Evolutionary conservation across 2,888 invertebrate species (phyloP), one percentile per base, ranked within the genome.

Genomic region (Microctonus brassicae): DNA sequence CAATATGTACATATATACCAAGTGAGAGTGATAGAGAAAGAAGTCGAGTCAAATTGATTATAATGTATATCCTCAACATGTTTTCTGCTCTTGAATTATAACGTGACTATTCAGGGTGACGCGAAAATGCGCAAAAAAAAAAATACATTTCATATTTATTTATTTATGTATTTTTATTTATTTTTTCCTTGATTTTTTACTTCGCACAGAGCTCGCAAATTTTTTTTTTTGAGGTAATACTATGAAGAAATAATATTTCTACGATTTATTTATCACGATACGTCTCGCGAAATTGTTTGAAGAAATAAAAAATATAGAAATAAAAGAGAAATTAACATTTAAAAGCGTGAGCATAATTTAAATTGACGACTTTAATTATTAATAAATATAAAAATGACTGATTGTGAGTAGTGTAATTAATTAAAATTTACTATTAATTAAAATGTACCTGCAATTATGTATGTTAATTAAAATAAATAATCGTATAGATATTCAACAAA

Each of bases 211-310:
- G 7, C 47, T 17, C 1, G 7, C 47, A 17, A 47, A 17, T 47
- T 47, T 7, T 47, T 47, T 7, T 47, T 47, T 17, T 17, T n/a
- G 17, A 71, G 76, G 76, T 73, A 78, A 75, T 75, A 76, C 79
- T 77, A 76, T 80, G 82, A 81, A 83, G 70, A 78, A 78, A 80
- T 78, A 73, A 75, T 78, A 73, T 39, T 39, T 39, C 6, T 11
- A 5, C 36, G n/a, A 13, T 3, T n/a, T 3, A n/a, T 39, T 39
- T 39, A 39, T 39, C n/a, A n/a, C n/a, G n/a, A n/a, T n/a, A n/a
- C n/a, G n/a, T n/a, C n/a, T n/a, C n/a, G n/a, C n/a, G n/a, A n/a
- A n/a, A n/a, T n/a, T n/a, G n/a, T n/a, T n/a, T n/a, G n/a, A n/a
- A n/a, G n/a, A n/a, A n/a, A n/a, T n/a, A n/a, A n/a, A n/a, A n/a